Conservation (phyloP, 2,113 vertebrate genomes). For the Phrynosoma platyrhinos region DNA sequence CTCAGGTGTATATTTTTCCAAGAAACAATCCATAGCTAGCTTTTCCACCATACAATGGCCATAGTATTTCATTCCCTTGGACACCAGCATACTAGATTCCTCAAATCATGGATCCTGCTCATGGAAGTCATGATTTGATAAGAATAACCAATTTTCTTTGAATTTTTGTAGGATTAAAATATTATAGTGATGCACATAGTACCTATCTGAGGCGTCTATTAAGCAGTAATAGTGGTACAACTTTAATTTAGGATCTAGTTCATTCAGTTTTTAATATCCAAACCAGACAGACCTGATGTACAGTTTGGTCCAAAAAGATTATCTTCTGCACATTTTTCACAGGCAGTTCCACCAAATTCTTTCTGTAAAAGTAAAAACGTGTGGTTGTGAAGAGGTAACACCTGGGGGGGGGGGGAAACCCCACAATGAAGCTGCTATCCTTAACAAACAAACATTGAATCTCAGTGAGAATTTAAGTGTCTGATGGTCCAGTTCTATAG, state of each 20-base stretch:
- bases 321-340: constrained; percentile 86
- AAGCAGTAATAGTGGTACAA: not conserved
- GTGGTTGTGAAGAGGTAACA: not conserved
- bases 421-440: not conserved
- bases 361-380: constrained; percentile 71
- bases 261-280: not conserved
- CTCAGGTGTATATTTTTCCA: not conserved
- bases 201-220: not conserved
- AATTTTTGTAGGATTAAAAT: not conserved
- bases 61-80: not conserved
- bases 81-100: not conserved
- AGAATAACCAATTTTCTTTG: not conserved
- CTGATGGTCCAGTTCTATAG: not conserved
- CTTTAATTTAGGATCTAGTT: not conserved
- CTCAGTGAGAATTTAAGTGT: not conserved
- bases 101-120: not conserved
- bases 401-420: not conserved
- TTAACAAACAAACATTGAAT: not conserved
- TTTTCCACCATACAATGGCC: not conserved
- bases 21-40: not conserved
- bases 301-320: constrained; percentile 85
- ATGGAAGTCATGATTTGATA: not conserved
- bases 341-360: constrained; percentile 88
- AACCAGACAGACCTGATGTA: constrained; percentile 79
- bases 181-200: too few species aligned